Evolutionary conservation across 1,140 invertebrate genomes (phyloP), one percentile per base, ranked within the genome.

Genomic region (Cepaea nemoralis): DNA sequence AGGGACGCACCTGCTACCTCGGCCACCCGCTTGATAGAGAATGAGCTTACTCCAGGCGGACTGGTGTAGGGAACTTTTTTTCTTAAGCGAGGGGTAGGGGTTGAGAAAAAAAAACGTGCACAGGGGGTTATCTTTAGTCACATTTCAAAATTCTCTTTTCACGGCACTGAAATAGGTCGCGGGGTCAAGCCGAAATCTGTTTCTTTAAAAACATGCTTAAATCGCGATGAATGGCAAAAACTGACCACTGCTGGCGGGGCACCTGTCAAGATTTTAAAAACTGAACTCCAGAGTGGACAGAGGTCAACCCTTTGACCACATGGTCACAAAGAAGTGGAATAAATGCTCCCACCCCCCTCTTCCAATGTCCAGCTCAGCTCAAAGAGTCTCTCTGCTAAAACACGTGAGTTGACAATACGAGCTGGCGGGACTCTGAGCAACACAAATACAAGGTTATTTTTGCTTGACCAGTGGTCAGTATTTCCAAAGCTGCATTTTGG

Each of bases 221-320:
- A 45, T 27, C 71, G 3, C 31, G 42, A 50, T 74, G 71, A 74
- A 74, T 74, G 42, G 42, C 42, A 74, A 74, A 70, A 74, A 74
- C 71, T 74, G 71, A 74, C 71, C 71, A 74, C n/a, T 2, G 40
- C 40, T 74, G 42, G 71, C 27, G 71, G 71, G 71, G 71, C 71
- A 74, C 71, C 71, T 74, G 71, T 74, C 71, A 74, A 74, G 40
- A 74, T 74, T 74, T 74, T 33, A 74, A 74, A 74, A 74, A 42
- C 71, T 48, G n/a, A 42, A 50, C n/a, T 27, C 1, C 2, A 27
- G 22, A 74, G 24, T 74, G 71, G 40, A 39, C 71, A 48, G 39
- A 48, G 71, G 71, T 74, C 71, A 74, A 74, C 22, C 39, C 42
- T 42, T 45, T 74, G 71, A 48, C 71, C 71, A 74, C 40, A 74